Percentiles rank a stretch among this genome's conserved stretches.
Conservation (phyloP, 2,113 vertebrate species). For the Castor canadensis region DNA sequence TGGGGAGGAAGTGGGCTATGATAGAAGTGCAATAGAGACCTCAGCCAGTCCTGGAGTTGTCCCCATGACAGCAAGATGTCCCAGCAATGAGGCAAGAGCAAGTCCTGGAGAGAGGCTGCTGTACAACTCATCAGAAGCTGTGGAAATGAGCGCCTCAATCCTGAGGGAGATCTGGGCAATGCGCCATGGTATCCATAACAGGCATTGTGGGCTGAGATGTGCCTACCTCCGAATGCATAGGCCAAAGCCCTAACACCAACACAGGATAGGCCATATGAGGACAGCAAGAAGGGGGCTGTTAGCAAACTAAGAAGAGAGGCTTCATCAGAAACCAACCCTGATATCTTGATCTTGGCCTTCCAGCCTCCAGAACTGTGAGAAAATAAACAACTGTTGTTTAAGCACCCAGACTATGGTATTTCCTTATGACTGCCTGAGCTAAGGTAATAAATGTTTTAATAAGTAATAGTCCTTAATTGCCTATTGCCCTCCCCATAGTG, state of each 20-base stretch:
- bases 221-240: background rate
- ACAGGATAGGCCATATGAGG: background rate
- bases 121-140: background rate
- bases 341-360: background rate
- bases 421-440: background rate
- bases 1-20: background rate
- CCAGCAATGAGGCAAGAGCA: background rate
- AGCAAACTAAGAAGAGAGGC: background rate
- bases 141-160: background rate
- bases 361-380: background rate
- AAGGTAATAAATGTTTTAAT: background rate
- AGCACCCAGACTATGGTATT: background rate
- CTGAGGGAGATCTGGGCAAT: background rate
- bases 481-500: background rate
- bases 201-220: background rate
- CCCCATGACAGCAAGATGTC: background rate
- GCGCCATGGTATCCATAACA: background rate
- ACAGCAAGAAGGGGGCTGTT: background rate
- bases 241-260: too few relatives aligned
- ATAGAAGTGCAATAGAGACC: background rate
- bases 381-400: background rate
- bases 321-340: background rate
- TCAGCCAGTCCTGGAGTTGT: background rate
- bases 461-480: background rate
- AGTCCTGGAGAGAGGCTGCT: background rate